phyloP scores from a whole-genome alignment of 2,888 invertebrate species.

The Neuroscelio doddi region DNA sequence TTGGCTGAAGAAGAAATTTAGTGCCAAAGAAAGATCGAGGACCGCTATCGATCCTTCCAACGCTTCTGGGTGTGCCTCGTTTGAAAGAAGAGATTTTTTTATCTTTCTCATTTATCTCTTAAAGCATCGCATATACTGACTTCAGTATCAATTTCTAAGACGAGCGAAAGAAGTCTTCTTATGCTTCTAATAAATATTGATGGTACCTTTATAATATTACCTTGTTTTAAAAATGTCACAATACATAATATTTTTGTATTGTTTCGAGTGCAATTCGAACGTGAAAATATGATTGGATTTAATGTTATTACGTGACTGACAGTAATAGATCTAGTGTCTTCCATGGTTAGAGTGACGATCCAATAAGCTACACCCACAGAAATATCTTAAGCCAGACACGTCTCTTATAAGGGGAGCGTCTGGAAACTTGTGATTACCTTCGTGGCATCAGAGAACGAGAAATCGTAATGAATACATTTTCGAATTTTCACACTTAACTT shows the following conservation, averaged over 20 bases:
- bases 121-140: conserved; percentile 3
- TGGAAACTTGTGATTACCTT: conserved; percentile 43
- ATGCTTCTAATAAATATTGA: conserved; percentile 26
- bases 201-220: conserved; percentile 1
- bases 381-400: conserved; percentile 60
- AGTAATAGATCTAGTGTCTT: conserved; percentile 45
- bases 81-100: conserved; percentile 28
- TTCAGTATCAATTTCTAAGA: conserved; percentile 32
- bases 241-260: conserved; percentile 14
- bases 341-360: conserved; percentile 41
- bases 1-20: conserved; percentile 40
- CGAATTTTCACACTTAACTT: conserved; percentile 30
- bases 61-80: conserved; percentile 11
- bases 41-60: conserved; percentile 37
- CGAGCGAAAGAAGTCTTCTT: conserved; percentile 18
- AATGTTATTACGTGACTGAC: conserved; percentile 47
- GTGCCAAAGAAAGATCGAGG: conserved; percentile 39
- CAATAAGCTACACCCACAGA: conserved; percentile 44
- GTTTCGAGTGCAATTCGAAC: conserved; percentile 43
- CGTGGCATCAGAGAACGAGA: conserved; percentile 10
- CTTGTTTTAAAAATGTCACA: not conserved
- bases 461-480: conserved; percentile 43
- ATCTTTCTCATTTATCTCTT: conserved; percentile 28
- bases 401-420: conserved; percentile 47
- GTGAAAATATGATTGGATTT: conserved; percentile 42